A percentile compares a stretch with the other conserved stretches of the same genome.
phyloP scores from a whole-genome alignment of 2,797 vertebrate species.

The Sardinella longiceps region DNA sequence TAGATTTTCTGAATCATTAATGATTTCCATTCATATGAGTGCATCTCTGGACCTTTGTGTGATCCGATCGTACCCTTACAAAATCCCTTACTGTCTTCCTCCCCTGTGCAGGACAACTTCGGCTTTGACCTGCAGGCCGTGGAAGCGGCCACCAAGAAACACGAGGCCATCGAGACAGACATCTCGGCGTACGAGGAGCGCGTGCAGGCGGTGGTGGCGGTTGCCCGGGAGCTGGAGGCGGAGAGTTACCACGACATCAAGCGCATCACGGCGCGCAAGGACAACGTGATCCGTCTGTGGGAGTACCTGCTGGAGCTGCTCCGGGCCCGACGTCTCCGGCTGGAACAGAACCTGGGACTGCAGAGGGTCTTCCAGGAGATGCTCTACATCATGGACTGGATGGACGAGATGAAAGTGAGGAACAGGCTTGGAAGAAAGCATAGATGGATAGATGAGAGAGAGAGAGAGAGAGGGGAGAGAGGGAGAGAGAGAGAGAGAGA shows the following conservation, averaged over 20 bases:
- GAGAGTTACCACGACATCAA: constrained; percentile 80
- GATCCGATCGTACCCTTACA: not conserved
- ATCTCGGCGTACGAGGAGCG: constrained; percentile 81
- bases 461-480: constrained; percentile 95
- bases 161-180: constrained; percentile 84
- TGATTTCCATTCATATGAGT: not conserved
- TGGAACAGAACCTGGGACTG: constrained; percentile 92
- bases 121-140: constrained; percentile 76
- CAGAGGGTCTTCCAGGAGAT: constrained; percentile 98
- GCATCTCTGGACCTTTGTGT: not conserved
- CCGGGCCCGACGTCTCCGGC: constrained; percentile 83
- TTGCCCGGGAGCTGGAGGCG: constrained; percentile 77
- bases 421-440: too few species aligned
- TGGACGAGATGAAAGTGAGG: constrained; percentile 71
- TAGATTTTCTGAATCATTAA: too few species aligned
- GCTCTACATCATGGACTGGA: constrained; percentile 99
- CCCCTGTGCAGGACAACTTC: constrained; percentile 80
- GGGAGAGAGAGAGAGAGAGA: constrained; percentile 74
- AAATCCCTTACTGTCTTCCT: too few species aligned
- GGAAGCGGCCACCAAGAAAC: constrained; percentile 81
- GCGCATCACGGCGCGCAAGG: constrained; percentile 72
- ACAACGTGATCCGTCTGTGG: constrained; percentile 96
- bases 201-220: constrained; percentile 77
- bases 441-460: too few species aligned
- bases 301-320: constrained; percentile 96